Evolutionary conservation across 1,140 invertebrate species (phyloP).

Genomic region (Pissodes strobi): DNA sequence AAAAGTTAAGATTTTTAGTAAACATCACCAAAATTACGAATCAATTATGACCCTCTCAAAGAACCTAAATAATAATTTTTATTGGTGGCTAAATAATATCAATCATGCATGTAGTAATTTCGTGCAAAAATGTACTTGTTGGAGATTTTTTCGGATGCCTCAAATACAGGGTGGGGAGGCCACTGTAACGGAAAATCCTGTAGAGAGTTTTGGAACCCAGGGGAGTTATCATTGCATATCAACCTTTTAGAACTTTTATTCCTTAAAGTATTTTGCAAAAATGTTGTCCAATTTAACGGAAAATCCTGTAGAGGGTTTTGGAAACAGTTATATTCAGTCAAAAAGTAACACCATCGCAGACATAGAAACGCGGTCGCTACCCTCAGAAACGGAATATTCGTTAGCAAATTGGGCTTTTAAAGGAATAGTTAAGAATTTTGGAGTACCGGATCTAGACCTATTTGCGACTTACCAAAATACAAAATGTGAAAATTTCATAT

Average conservation of each 20-base stretch:
- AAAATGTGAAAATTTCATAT: background rate
- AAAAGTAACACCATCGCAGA: slow-evolving; percentile 37
- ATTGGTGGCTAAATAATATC: slow-evolving; percentile 1
- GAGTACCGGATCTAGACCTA: background rate
- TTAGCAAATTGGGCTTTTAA: background rate
- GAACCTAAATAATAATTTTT: background rate
- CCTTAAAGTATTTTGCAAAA: background rate
- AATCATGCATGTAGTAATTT: background rate
- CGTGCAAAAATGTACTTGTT: background rate
- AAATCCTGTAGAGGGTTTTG: slow-evolving; percentile 38
- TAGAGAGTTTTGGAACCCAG: background rate
- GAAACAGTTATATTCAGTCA: slow-evolving; percentile 40
- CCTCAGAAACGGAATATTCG: background rate
- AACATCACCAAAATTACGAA: too few species aligned
- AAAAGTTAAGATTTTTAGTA: background rate
- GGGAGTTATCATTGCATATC: background rate
- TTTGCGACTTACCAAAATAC: background rate
- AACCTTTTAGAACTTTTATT: background rate
- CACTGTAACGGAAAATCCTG: background rate
- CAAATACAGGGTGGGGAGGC: background rate
- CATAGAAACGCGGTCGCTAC: slow-evolving; percentile 4
- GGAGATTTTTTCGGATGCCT: too few species aligned
- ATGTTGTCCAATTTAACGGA: slow-evolving; percentile 35
- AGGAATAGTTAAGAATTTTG: background rate
- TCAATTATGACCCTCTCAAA: too few species aligned